A percentile compares a stretch with the other conserved stretches of the same genome.
These are phyloP conservation scores for Nomada fabriciana DNA, from an alignment of 2,888 invertebrate species.

Conservation along the genomic window DNA sequence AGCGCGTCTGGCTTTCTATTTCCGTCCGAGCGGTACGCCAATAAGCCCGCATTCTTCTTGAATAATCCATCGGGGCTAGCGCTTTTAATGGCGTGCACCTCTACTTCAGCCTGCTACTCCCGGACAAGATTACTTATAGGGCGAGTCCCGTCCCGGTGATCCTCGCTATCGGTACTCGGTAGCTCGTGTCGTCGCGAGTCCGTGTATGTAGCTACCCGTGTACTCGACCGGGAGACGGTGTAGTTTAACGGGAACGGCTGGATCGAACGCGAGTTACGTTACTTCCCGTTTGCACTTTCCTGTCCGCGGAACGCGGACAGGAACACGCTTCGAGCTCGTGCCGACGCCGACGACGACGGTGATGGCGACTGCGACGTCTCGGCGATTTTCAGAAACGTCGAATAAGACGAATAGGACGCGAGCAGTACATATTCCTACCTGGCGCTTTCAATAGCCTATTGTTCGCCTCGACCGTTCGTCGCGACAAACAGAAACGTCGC, in stretches of 20 bases:
- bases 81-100: constrained; percentile 36
- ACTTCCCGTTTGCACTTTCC: constrained; percentile 70
- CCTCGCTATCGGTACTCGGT: constrained; percentile 41
- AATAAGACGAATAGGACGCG: neutral
- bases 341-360: neutral
- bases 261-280: constrained; percentile 71
- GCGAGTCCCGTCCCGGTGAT: constrained; percentile 53
- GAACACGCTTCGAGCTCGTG: neutral
- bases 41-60: constrained; percentile 34
- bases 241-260: constrained; percentile 71
- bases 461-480: neutral
- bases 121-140: constrained; percentile 69
- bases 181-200: constrained; percentile 47
- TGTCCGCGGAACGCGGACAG: constrained; percentile 9
- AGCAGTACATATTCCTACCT: no score
- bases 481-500: neutral
- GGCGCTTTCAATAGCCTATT: no score
- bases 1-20: constrained; percentile 22
- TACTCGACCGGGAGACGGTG: constrained; percentile 65
- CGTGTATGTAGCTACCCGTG: constrained; percentile 59
- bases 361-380: no score
- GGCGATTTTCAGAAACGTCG: neutral
- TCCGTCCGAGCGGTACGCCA: constrained; percentile 28
- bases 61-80: constrained; percentile 43
- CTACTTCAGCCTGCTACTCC: constrained; percentile 20